Percentiles rank a stretch among this genome's conserved stretches.
Evolutionary conservation across 2,888 invertebrate genomes (phyloP).

Genomic region (Cecidostiba fungosa): DNA sequence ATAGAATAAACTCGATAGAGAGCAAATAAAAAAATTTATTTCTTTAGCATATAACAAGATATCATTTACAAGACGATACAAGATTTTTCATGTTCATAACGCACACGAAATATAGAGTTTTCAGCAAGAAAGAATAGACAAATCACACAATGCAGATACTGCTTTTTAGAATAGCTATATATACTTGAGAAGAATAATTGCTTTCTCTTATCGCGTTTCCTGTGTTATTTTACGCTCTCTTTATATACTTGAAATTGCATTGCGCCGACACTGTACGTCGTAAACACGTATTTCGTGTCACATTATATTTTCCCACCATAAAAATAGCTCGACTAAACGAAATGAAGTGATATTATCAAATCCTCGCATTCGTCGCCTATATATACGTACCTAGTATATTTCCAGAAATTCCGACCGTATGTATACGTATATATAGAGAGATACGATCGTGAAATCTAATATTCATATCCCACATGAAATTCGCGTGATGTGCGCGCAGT

Average conservation of each 20-base stretch:
- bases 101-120: constrained; percentile 34
- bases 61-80: constrained; percentile 49
- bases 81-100: constrained; percentile 41
- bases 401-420: neutral
- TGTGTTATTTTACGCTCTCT: neutral
- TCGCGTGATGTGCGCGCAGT: neutral
- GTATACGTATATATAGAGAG: neutral
- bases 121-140: constrained; percentile 42
- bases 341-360: neutral
- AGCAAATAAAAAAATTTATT: constrained; percentile 53
- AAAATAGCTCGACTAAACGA: neutral
- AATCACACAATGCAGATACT: constrained; percentile 44
- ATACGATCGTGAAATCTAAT: constrained; percentile 28
- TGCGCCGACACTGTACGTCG: neutral
- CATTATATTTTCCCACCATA: neutral
- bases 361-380: neutral
- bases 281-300: neutral
- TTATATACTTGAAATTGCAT: neutral
- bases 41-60: constrained; percentile 40
- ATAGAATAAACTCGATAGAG: constrained; percentile 43
- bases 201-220: neutral
- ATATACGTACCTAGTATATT: neutral
- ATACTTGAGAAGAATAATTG: neutral
- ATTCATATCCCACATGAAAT: constrained; percentile 6
- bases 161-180: constrained; percentile 1